Evolutionary conservation across 2,113 vertebrate genomes (phyloP), one percentile per base, ranked within the genome.

Genomic region (Proterorhinus semilunaris): DNA sequence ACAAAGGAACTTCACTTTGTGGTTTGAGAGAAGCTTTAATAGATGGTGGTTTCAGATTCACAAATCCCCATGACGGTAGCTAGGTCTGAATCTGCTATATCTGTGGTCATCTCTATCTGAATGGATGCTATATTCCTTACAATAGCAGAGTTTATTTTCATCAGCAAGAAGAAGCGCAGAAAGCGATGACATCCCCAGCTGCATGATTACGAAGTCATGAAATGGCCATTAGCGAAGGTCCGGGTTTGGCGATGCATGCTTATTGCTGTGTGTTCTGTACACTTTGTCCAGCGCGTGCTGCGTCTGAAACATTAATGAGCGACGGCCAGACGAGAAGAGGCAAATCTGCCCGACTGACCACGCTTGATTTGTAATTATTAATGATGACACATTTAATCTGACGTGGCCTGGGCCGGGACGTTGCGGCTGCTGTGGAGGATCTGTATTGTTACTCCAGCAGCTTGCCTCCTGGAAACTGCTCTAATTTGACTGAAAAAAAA

Each of bases 281-380:
- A 74, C 50, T 81, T 69, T 71, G 66, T 72, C 71, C 68, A 68
- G 53, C 44, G 21, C 17, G 74, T 58, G 44, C 70, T 44, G 13
- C 46, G 48, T 69, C 48, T 85, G 70, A 86, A 79, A 88, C 75
- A 81, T 88, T 87, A 80, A 89, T 83, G 75, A 83, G 79, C 74
- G 46, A 59, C 10, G 62, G 3, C 10, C 65, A 78, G 69, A 79
- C 66, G 69, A 79, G 62, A 54, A 46, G 72, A 71, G 66, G 21
- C 48, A 36, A 65, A 71, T 75, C 62, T 62, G 63, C 71, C 69
- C 71, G 79, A 75, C 62, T 55, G 69, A 78, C 72, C 68, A 68
- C 57, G 15, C 68, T 55, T 77, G 62, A 85, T 81, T 80, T 80
- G 84, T 78, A 86, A 87, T 83, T 84, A 88, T 85, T 86, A 66